These are phyloP conservation scores for Aotus griseimembra DNA, from an alignment of 2,797 vertebrate genomes.

Conservation along the genomic window DNA sequence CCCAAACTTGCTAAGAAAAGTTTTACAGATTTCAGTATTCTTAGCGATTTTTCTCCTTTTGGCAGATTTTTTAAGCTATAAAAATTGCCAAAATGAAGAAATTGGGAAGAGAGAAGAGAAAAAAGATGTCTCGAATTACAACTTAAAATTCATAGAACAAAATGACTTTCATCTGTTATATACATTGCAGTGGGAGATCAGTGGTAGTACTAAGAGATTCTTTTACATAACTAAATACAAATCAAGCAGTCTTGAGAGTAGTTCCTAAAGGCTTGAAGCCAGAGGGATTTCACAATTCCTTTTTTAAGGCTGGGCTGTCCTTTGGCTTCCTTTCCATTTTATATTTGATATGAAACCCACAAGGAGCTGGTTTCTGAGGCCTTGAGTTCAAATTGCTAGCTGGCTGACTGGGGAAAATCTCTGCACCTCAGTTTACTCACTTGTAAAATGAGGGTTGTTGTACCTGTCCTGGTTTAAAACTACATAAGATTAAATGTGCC, in stretches of 20 bases:
- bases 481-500: not conserved
- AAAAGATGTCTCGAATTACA: conserved; percentile 9
- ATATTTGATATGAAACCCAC: not conserved
- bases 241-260: not conserved
- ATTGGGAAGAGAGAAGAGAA: not conserved
- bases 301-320: not conserved
- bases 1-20: conserved; percentile 22
- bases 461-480: not conserved
- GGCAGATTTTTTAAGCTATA: not conserved
- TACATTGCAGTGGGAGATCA: not conserved
- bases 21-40: not conserved
- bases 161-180: not conserved
- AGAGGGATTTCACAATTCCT: not conserved
- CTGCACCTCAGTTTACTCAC: not conserved
- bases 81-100: conserved; percentile 24
- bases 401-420: not conserved
- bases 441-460: not conserved
- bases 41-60: not conserved
- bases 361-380: not conserved
- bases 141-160: conserved; percentile 18
- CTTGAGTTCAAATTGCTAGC: not conserved
- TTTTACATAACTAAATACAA: not conserved
- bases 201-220: not conserved
- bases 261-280: not conserved
- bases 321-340: not conserved